These are phyloP conservation scores for Drosophila micromelanica DNA, from an alignment of 1,140 invertebrate species.

Conservation along the genomic window DNA sequence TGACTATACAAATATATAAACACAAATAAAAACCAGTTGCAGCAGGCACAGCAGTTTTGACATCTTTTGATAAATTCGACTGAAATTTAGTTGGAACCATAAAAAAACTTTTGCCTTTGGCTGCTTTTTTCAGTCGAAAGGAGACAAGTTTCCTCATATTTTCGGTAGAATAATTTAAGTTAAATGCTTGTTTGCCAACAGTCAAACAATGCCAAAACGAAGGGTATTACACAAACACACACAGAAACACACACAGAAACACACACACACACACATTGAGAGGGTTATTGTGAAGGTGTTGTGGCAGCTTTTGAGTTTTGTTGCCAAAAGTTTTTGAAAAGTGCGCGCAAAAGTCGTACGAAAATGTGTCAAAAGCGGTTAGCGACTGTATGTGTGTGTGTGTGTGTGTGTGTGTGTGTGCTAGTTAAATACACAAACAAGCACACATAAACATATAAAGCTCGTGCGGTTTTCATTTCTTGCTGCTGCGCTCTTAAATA, in stretches of 20 bases:
- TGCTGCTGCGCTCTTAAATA: slow-evolving; percentile 50
- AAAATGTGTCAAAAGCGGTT: slow-evolving; percentile 42
- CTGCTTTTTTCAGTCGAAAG: slow-evolving; percentile 1
- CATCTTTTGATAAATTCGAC: slow-evolving; percentile 1
- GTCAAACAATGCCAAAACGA: slow-evolving; percentile 55
- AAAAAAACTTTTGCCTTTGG: neutral
- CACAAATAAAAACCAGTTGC: neutral
- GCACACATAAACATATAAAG: slow-evolving; percentile 5
- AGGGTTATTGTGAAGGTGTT: slow-evolving; percentile 31
- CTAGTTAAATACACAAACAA: neutral
- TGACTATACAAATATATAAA: neutral
- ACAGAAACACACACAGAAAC: neutral
- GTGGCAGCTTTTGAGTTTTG: slow-evolving; percentile 18
- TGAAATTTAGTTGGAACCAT: neutral
- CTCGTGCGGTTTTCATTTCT: slow-evolving; percentile 15
- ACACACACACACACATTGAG: slow-evolving; percentile 1
- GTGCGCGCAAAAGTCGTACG: slow-evolving; percentile 30
- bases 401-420: neutral
- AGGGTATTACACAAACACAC: slow-evolving; percentile 8
- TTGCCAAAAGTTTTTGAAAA: slow-evolving; percentile 43
- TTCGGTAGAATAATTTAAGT: slow-evolving; percentile 55
- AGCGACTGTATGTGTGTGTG: neutral
- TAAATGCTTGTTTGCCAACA: slow-evolving; percentile 67
- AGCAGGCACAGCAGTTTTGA: neutral
- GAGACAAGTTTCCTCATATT: slow-evolving; percentile 43